These are phyloP conservation scores for Thaleichthys pacificus DNA, from an alignment of 2,797 vertebrate species.

Conservation along the genomic window DNA sequence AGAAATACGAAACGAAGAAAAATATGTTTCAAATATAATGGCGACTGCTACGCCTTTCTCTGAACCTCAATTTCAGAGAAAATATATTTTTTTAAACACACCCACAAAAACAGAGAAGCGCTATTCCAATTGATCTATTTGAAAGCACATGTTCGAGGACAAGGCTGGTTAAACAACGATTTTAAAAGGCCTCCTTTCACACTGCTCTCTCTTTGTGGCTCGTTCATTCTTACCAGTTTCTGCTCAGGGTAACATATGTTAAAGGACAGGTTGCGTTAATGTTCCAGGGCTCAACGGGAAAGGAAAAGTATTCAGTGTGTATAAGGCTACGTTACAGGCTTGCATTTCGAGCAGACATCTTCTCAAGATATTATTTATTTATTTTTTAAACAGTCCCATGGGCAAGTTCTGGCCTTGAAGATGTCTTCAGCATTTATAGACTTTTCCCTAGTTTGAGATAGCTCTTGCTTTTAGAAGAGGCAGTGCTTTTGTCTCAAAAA, in stretches of 20 bases:
- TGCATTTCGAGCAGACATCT: conserved; percentile 7
- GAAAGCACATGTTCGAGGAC: conserved; percentile 52
- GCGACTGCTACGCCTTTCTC: no score
- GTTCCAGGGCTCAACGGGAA: conserved; percentile 31
- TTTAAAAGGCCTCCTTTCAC: conserved; percentile 17
- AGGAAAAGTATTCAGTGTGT: conserved; percentile 19
- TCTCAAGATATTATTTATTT: background rate
- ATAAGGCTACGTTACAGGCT: background rate
- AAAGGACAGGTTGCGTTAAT: conserved; percentile 40
- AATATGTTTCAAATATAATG: no score
- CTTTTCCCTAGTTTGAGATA: no score
- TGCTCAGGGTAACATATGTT: conserved; percentile 24
- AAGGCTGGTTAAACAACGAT: conserved; percentile 47
- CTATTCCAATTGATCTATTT: conserved; percentile 48
- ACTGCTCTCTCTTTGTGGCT: background rate
- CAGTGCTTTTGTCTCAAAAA: no score
- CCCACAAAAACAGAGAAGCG: conserved; percentile 15
- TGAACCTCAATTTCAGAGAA: no score
- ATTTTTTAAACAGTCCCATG: background rate
- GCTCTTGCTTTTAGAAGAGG: no score
- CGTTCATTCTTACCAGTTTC: background rate
- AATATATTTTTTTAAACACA: no score
- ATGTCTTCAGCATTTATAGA: no score
- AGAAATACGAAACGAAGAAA: no score
- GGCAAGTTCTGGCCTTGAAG: conserved; percentile 6